Evolutionary conservation across 2,113 vertebrate species (phyloP).

Genomic region (Tragelaphus buxtoni): DNA sequence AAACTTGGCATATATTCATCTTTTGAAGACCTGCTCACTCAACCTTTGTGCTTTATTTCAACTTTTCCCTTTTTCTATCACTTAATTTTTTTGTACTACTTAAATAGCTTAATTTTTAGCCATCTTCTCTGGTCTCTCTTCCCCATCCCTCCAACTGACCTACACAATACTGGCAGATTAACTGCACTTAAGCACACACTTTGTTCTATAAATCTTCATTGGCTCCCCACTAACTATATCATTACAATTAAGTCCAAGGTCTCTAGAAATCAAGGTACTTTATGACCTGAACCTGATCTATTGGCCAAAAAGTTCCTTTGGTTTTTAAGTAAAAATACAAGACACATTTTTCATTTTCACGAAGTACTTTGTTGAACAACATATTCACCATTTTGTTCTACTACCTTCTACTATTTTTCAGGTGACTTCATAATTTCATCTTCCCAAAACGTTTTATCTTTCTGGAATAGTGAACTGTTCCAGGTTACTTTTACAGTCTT

Average conservation of each 20-base stretch:
- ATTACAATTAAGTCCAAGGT: not conserved
- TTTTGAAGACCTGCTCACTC: not conserved
- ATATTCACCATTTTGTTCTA: not conserved
- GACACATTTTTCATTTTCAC: not conserved
- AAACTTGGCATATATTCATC: not conserved
- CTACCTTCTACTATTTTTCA: not conserved
- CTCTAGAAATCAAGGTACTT: not conserved
- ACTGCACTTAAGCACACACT: not conserved
- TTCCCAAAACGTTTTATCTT: not conserved
- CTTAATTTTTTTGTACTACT: not conserved
- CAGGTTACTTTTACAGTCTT: not conserved
- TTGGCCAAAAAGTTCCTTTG: not conserved
- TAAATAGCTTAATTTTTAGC: not conserved
- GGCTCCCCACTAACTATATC: not conserved
- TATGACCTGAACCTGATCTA: not conserved
- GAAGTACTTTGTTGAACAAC: not conserved
- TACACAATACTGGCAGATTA: not conserved
- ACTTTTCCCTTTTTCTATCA: not conserved
- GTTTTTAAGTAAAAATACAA: not conserved
- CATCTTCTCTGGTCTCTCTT: not conserved
- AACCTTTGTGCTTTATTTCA: not conserved
- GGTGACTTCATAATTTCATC: not conserved
- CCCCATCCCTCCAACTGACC: not conserved
- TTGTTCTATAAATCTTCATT: not conserved
- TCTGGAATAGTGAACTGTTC: not conserved